Evolutionary conservation across 2,888 invertebrate genomes (phyloP).

Genomic region (Tipula unca): DNA sequence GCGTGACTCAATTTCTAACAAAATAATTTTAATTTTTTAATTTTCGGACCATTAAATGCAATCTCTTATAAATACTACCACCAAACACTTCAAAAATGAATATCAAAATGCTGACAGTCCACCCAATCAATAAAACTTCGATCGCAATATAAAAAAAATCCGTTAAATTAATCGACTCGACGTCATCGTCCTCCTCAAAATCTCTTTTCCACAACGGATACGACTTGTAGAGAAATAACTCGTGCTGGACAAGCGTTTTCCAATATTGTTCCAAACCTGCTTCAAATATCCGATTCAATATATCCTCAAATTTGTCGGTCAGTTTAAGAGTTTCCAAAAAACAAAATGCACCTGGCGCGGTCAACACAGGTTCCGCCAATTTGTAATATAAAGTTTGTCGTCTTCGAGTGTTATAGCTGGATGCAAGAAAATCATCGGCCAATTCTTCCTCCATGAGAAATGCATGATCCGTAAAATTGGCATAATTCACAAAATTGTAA

Average conservation of each 20-base stretch:
- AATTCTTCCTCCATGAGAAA: background rate
- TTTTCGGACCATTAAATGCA: background rate
- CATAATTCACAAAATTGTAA: background rate
- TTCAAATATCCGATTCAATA: background rate
- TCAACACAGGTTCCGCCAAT: background rate
- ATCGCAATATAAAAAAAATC: background rate
- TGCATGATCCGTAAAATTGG: background rate
- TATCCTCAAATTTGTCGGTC: background rate
- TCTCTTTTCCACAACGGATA: background rate
- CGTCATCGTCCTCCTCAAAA: background rate
- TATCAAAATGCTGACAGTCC: background rate
- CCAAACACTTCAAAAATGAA: background rate
- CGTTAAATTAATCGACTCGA: background rate
- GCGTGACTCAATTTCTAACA: too few relatives aligned
- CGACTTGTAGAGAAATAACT: background rate
- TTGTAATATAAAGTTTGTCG: background rate
- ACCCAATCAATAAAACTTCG: background rate
- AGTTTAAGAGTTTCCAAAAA: background rate
- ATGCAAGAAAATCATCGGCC: background rate
- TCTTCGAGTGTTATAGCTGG: background rate
- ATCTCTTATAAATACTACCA: background rate
- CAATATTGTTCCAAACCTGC: background rate
- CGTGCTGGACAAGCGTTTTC: background rate
- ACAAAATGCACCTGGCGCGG: background rate
- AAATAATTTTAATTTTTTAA: background rate